A percentile compares a stretch with the other conserved stretches of the same genome.
phyloP scores from a whole-genome alignment of 2,113 vertebrate genomes.

The Peromyscus californicus region DNA sequence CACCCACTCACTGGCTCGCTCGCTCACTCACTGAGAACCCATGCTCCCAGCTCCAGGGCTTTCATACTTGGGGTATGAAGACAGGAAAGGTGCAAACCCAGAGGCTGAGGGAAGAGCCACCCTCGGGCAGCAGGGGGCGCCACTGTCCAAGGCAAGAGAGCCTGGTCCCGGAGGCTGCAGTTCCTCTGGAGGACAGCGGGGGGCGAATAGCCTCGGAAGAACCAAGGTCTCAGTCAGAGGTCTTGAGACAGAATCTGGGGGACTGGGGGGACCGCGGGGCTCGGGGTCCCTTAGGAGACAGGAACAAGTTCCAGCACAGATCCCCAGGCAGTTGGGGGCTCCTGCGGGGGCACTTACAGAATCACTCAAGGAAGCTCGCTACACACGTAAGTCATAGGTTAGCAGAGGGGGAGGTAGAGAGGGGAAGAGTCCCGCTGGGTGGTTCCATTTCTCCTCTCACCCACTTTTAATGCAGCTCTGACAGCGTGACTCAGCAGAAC shows the following conservation, averaged over 20 bases:
- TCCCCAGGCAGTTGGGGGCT: no score
- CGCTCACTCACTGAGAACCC: background rate
- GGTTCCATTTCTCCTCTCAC: background rate
- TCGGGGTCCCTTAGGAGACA: background rate
- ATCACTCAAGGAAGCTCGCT: no score
- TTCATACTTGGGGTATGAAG: background rate
- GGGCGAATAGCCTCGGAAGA: background rate
- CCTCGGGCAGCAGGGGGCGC: conserved; percentile 54
- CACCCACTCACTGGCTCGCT: background rate
- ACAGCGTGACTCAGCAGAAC: background rate
- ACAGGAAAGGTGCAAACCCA: background rate
- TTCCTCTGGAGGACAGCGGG: background rate
- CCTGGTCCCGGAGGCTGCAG: background rate
- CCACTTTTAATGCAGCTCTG: background rate
- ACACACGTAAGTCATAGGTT: background rate
- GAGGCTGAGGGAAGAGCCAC: background rate
- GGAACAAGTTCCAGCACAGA: background rate
- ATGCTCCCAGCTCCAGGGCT: background rate
- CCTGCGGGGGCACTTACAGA: background rate
- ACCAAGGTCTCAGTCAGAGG: background rate
- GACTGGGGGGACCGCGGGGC: background rate
- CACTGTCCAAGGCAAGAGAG: background rate
- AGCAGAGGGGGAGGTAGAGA: background rate
- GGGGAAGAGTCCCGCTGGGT: background rate
- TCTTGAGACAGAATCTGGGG: background rate